A percentile compares a stretch with the other conserved stretches of the same genome.
These are phyloP conservation scores for Ammodytes marinus DNA, from an alignment of 2,113 vertebrate genomes.

Conservation along the genomic window DNA sequence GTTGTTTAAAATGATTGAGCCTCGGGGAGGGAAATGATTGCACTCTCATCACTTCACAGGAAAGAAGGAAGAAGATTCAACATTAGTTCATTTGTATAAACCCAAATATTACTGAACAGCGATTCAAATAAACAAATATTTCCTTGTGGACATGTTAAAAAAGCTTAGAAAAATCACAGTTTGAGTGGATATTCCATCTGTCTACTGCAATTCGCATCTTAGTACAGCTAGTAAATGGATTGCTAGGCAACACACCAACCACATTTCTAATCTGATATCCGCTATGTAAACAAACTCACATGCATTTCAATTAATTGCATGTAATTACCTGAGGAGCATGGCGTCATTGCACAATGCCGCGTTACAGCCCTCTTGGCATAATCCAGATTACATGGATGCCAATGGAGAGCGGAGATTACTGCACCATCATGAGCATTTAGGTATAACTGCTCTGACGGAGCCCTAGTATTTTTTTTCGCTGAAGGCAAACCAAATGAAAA, in stretches of 20 bases:
- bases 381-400: constrained; percentile 76
- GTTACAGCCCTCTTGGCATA: constrained; percentile 64
- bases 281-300: constrained; percentile 10
- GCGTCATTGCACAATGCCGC: constrained; percentile 37
- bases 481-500: constrained; percentile 28
- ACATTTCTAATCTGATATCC: constrained; percentile 20
- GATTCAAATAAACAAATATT: background rate
- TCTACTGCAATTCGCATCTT: background rate
- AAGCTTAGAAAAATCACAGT: background rate
- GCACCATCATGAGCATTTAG: constrained; percentile 66
- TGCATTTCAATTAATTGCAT: constrained; percentile 10
- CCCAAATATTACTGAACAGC: background rate
- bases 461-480: background rate
- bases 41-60: background rate
- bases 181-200: background rate
- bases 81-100: background rate
- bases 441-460: constrained; percentile 61
- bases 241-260: background rate
- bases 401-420: constrained; percentile 65
- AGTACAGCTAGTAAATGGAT: background rate
- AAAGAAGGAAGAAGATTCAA: constrained; percentile 8
- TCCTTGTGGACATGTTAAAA: background rate
- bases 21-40: background rate
- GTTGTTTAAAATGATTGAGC: constrained; percentile 25
- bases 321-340: constrained; percentile 57